Conservation (phyloP, 2,113 vertebrate species). For the Procavia capensis region DNA sequence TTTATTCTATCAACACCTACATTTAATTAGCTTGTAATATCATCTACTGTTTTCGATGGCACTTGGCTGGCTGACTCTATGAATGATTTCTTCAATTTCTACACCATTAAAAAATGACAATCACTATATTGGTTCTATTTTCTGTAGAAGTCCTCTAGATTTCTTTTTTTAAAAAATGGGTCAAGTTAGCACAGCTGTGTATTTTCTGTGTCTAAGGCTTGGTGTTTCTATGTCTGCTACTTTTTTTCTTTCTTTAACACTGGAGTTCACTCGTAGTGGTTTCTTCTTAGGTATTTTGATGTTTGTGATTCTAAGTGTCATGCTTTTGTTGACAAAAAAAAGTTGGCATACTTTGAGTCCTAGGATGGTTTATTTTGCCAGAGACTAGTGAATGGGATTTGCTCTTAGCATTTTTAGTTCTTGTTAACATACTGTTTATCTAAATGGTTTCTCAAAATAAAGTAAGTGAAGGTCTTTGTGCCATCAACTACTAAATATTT, state of each 20-base stretch:
- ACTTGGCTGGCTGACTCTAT: background rate
- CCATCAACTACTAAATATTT: background rate
- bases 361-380: background rate
- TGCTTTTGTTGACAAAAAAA: constrained; percentile 29
- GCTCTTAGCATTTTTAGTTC: background rate
- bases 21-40: background rate
- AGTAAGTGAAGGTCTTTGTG: background rate
- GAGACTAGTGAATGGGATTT: background rate
- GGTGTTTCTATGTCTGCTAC: background rate
- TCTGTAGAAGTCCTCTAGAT: background rate
- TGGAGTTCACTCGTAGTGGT: background rate
- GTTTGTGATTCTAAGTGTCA: background rate
- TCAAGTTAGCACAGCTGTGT: background rate
- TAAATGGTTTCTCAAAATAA: background rate
- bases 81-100: background rate
- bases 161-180: background rate
- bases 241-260: background rate
- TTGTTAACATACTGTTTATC: background rate
- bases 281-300: background rate
- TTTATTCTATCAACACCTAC: background rate
- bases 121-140: background rate
- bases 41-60: too few species aligned
- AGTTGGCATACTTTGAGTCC: background rate
- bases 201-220: background rate
- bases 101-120: background rate